Evolutionary conservation across 1,140 invertebrate genomes (phyloP), one percentile per base, ranked within the genome.

Genomic region (Ips typographus): DNA sequence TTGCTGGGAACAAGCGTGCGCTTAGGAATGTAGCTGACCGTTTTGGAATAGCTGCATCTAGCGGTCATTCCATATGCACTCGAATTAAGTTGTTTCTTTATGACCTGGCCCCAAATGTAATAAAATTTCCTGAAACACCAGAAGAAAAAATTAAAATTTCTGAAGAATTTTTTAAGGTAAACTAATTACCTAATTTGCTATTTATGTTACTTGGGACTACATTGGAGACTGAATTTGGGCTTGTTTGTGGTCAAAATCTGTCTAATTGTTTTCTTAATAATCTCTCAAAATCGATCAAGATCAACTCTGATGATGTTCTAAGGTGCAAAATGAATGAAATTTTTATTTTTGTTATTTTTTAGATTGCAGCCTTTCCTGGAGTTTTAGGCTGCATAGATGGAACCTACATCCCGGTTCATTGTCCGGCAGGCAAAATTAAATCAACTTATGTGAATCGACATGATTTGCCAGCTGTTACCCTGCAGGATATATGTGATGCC

Each of bases 311-410:
- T 5, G 22, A 55, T n/a, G 52, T 55, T 4, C 58, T n/a, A 40
- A 43, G 22, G 22, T 22, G 22, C 22, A 38, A 37, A 63, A 49
- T 49, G 51, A 7, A 49, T 8, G n/a, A 47, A 63, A 63, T 49
- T 1, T 68, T 61, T 62, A 61, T 2, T 7, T 58, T 37, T 40
- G 40, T 6, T 58, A 39, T 39, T 58, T 40, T 41, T 58, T 36
- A 68, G 47, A 42, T 55, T 40, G 51, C 63, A 8, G 55, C 49
- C 2, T 68, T 71, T 63, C 59, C 58, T 36, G 52, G 53, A 37
- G 66, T 62, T 44, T 37, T 71, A 7, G 70, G 63, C 7, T 60
- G 56, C 49, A 61, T 71, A 41, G 57, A 71, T 61, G 63, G 69
- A 22, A 67, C 64, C 7, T 62, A 22, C 22, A 67, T 71, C 1